Evolutionary conservation across 2,888 invertebrate species (phyloP), one percentile per base, ranked within the genome.

Genomic region (Heliconius charithonia): DNA sequence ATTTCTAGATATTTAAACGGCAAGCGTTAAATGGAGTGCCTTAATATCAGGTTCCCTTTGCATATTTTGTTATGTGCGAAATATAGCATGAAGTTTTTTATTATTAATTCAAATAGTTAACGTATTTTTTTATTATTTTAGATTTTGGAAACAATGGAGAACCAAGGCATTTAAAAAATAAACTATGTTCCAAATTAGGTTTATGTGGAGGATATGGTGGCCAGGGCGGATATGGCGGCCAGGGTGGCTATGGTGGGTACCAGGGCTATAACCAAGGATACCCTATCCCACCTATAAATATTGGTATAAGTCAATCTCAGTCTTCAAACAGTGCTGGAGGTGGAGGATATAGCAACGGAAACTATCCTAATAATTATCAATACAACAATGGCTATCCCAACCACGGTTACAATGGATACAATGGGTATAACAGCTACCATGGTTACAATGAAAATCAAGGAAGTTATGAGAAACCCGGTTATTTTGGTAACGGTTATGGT

Each of bases 221-320:
- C 22, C 51, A 51, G 51, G 87, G 84, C 25, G 77, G 72, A 10
- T 41, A 41, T 66, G 67, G 72, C 41, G 25, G 41, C 29, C 66
- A 66, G 27, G 79, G 78, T 22, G 80, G 80, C n/a, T 79, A 63
- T 10, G 76, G 73, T 25, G 80, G 71, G 4, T 66, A 80, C 32
- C 67, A 75, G 45, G 81, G 77, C 25, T 75, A 77, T 56, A 78
- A 76, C 29, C 83, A 84, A 63, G 85, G 84, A 16, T 82, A 83
- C 27, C 85, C 84, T 29, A 84, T 85, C 66, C 90, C 90, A 13
- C 90, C 92, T 7, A 91, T 94, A 78, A 94, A 93, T 84, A 94
- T 94, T 74, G 95, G 93, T 3, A 92, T 94, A 76, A 94, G 94
- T 75, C 95, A 94, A 81, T 93, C 95, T 0, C 95, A 95, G 81